A percentile compares a stretch with the other conserved stretches of the same genome.
phyloP scores from a whole-genome alignment of 1,140 invertebrate genomes.

The Prorops nasuta region DNA sequence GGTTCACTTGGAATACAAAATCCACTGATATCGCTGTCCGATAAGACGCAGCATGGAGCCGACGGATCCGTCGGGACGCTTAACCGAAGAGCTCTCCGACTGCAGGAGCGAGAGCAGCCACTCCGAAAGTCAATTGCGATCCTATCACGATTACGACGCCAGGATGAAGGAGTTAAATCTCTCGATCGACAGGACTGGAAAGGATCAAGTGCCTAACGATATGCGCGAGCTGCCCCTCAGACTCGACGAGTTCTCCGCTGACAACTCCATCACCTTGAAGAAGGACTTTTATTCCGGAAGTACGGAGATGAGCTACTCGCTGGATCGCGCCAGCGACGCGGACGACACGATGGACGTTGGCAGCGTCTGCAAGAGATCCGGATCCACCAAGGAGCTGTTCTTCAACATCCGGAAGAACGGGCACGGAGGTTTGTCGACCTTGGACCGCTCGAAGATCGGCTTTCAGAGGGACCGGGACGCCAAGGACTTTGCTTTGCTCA shows the following conservation, averaged over 20 bases:
- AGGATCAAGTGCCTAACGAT: constrained; percentile 25
- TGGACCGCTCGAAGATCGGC: constrained; percentile 23
- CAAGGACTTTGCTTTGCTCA: constrained; percentile 36
- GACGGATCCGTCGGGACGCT: constrained; percentile 35
- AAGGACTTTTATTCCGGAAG: constrained; percentile 34
- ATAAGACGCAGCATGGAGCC: constrained; percentile 42
- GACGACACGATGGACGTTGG: constrained; percentile 22
- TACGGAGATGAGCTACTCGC: constrained; percentile 22
- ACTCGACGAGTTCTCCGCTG: constrained; percentile 26
- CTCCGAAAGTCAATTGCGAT: constrained; percentile 28
- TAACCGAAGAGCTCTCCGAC: constrained; percentile 46
- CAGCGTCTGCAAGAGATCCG: constrained; percentile 19
- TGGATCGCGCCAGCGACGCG: constrained; percentile 27
- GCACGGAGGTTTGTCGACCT: constrained; percentile 19
- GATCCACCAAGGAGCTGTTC: constrained; percentile 32
- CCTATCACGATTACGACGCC: constrained; percentile 38
- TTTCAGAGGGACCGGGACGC: constrained; percentile 29
- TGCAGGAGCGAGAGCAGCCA: constrained; percentile 43
- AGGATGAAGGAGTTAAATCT: constrained; percentile 35
- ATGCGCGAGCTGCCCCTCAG: constrained; percentile 6
- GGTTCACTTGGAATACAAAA: no score
- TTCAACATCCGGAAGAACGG: constrained; percentile 33
- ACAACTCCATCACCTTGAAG: constrained; percentile 27
- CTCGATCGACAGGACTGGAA: constrained; percentile 27
- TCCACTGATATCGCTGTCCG: no score